Evolutionary conservation across 2,888 invertebrate species (phyloP).

Genomic region (Melanargia galathea): DNA sequence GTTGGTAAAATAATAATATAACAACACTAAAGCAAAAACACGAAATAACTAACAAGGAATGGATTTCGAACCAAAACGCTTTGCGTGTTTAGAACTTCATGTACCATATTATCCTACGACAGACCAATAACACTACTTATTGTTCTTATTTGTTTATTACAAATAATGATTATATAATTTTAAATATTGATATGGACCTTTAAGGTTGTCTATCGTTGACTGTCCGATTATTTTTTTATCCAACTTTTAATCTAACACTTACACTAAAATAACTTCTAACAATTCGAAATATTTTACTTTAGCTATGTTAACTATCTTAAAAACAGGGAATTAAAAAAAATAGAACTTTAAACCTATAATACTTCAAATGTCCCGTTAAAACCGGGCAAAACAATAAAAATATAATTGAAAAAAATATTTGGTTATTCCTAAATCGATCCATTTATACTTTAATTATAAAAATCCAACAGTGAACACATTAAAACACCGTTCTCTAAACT

Average conservation of each 20-base stretch:
- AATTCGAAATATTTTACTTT: constrained; percentile 63
- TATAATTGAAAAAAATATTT: constrained; percentile 56
- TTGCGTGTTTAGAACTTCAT: constrained; percentile 55
- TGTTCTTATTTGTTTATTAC: constrained; percentile 76
- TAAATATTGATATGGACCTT: constrained; percentile 82
- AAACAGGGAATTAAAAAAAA: constrained; percentile 44
- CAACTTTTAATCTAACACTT: constrained; percentile 56
- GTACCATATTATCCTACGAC: constrained; percentile 51
- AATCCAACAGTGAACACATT: constrained; percentile 76
- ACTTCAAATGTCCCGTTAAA: constrained; percentile 76
- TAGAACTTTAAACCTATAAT: constrained; percentile 66
- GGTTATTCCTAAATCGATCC: constrained; percentile 66
- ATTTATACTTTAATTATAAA: constrained; percentile 55
- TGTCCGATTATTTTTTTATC: constrained; percentile 50
- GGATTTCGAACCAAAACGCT: constrained; percentile 64
- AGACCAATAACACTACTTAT: constrained; percentile 76
- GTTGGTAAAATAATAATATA: constrained; percentile 9
- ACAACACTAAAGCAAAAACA: constrained; percentile 17
- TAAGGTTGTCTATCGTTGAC: constrained; percentile 75
- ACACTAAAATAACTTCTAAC: constrained; percentile 57
- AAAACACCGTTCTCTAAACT: constrained; percentile 67
- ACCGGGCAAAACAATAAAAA: constrained; percentile 59
- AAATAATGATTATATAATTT: constrained; percentile 77
- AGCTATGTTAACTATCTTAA: constrained; percentile 59
- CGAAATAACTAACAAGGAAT: constrained; percentile 37